These are phyloP conservation scores for Ennomos quercinarius DNA, from an alignment of 2,888 invertebrate species.

Conservation along the genomic window DNA sequence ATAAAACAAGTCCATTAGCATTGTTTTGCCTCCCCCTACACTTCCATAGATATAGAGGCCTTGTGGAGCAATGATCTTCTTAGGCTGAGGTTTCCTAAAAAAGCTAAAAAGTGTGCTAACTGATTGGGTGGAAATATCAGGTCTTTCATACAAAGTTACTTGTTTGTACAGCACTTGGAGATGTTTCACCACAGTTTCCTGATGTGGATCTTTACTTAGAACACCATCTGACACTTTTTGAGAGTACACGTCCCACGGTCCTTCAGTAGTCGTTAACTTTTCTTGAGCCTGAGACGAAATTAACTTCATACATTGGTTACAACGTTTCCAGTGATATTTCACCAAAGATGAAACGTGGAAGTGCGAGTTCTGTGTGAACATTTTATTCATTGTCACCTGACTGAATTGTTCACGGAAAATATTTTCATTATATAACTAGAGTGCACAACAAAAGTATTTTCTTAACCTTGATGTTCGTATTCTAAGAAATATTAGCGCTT, in stretches of 20 bases:
- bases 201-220: conserved; percentile 89
- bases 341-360: conserved; percentile 56
- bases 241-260: conserved; percentile 84
- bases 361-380: conserved; percentile 60
- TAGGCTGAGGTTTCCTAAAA: conserved; percentile 67
- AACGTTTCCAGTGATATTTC: conserved; percentile 62
- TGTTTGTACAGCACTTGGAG: conserved; percentile 89
- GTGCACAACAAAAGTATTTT: conserved; percentile 15
- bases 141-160: conserved; percentile 84
- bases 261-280: conserved; percentile 49
- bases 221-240: conserved; percentile 86
- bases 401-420: conserved; percentile 39
- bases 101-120: conserved; percentile 64
- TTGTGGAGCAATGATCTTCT: conserved; percentile 86
- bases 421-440: conserved; percentile 33
- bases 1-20: conserved; percentile 99
- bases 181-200: conserved; percentile 88
- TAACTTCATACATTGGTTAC: conserved; percentile 64
- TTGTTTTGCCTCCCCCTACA: conserved; percentile 98
- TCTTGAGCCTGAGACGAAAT: conserved; percentile 64
- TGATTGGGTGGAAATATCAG: conserved; percentile 49
- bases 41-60: conserved; percentile 96
- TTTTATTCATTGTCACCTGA: conserved; percentile 57
- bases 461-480: conserved; percentile 44
- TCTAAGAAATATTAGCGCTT: not conserved